phyloP scores from a whole-genome alignment of 2,797 vertebrate genomes.

The Brachyalestes nurse region DNA sequence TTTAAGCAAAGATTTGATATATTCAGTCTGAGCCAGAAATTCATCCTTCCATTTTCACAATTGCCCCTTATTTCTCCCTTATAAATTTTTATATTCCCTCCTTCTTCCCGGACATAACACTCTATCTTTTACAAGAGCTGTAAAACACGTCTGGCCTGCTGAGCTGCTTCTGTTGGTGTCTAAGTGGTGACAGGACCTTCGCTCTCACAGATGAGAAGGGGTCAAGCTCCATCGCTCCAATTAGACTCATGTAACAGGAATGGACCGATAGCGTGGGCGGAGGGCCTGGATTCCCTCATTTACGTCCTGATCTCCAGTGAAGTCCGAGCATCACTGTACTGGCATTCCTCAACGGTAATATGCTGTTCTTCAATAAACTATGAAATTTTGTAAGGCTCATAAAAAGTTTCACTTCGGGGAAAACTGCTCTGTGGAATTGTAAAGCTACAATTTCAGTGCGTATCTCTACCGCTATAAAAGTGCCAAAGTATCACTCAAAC shows the following conservation, averaged over 20 bases:
- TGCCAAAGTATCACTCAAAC: constrained; percentile 74
- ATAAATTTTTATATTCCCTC: constrained; percentile 43
- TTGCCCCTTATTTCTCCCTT: constrained; percentile 11
- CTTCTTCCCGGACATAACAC: constrained; percentile 45
- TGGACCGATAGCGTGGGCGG: constrained; percentile 56
- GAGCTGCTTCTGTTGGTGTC: constrained; percentile 62
- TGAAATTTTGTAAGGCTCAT: constrained; percentile 68
- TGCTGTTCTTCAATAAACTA: constrained; percentile 65
- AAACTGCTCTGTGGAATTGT: constrained; percentile 67
- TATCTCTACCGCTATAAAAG: constrained; percentile 68
- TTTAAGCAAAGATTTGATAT: neutral
- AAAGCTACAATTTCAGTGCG: constrained; percentile 73
- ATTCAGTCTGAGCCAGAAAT: constrained; percentile 17
- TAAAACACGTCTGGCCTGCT: constrained; percentile 62
- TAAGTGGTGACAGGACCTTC: constrained; percentile 63
- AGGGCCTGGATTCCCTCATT: constrained; percentile 50
- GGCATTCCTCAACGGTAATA: constrained; percentile 39
- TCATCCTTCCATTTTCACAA: constrained; percentile 39
- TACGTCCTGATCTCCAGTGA: constrained; percentile 58
- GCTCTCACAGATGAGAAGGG: constrained; percentile 57
- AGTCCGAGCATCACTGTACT: constrained; percentile 59
- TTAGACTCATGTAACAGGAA: constrained; percentile 56
- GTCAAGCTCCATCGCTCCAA: constrained; percentile 59
- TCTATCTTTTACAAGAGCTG: constrained; percentile 62
- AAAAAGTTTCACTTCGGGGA: constrained; percentile 67